phyloP scores from a whole-genome alignment of 2,797 vertebrate species.

The Ctenosaura bakeri region DNA sequence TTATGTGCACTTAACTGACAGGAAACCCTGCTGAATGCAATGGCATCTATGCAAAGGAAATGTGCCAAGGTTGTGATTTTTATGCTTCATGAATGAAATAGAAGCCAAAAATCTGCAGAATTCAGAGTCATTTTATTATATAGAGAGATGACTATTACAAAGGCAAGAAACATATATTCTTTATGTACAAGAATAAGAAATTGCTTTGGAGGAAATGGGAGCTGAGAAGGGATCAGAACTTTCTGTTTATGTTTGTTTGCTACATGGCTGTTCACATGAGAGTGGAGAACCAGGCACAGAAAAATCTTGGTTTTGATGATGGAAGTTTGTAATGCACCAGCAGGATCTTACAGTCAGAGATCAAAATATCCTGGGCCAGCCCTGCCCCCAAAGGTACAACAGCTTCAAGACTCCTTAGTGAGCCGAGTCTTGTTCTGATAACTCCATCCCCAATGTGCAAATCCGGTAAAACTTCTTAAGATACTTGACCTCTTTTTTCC shows the following conservation, averaged over 20 bases:
- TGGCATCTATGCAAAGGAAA: neutral
- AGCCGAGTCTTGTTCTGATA: constrained; percentile 12
- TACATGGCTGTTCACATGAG: neutral
- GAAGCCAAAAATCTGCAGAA: neutral
- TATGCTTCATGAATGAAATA: neutral
- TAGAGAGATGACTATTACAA: neutral
- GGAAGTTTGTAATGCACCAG: neutral
- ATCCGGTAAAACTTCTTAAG: neutral
- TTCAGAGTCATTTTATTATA: neutral
- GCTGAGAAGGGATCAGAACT: neutral
- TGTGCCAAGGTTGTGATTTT: neutral
- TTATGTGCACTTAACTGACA: neutral
- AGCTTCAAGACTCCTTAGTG: neutral
- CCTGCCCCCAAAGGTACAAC: neutral
- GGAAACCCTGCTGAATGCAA: neutral
- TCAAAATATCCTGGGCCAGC: neutral
- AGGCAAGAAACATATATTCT: neutral
- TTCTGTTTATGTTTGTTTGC: neutral
- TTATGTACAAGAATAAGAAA: neutral
- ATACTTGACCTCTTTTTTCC: neutral
- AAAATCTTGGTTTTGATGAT: neutral
- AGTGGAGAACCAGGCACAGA: neutral
- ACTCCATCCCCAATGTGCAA: neutral
- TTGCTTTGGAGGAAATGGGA: neutral
- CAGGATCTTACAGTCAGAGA: neutral